phyloP scores from a whole-genome alignment of 2,888 invertebrate genomes.

The Latrodectus hesperus region DNA sequence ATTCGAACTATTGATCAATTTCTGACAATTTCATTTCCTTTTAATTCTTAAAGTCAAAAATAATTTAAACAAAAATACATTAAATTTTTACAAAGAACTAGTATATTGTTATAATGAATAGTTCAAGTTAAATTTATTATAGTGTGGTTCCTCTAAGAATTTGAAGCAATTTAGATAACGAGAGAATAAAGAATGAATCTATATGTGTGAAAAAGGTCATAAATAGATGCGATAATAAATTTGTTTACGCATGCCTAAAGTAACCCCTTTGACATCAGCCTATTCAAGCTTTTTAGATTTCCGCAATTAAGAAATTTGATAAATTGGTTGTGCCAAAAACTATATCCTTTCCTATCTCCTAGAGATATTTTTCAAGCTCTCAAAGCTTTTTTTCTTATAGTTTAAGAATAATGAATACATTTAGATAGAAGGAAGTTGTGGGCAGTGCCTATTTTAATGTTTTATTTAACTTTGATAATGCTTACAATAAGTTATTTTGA shows the following conservation, averaged over 20 bases:
- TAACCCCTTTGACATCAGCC: slow-evolving; percentile 34
- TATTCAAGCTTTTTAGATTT: slow-evolving; percentile 30
- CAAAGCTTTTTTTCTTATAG: not conserved
- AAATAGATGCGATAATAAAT: slow-evolving; percentile 18
- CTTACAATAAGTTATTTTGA: too few species aligned
- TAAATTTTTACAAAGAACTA: too few species aligned
- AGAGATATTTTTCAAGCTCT: not conserved
- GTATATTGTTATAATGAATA: too few species aligned
- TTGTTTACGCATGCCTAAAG: slow-evolving; percentile 50
- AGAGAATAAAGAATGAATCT: too few species aligned
- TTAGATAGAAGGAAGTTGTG: not conserved
- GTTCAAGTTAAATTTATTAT: too few species aligned
- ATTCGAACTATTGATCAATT: too few species aligned
- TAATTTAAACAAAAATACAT: too few species aligned
- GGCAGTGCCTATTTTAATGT: not conserved
- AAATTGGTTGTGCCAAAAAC: slow-evolving; percentile 42
- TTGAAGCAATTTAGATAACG: too few species aligned
- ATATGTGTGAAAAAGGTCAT: not conserved
- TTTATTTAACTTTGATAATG: too few species aligned
- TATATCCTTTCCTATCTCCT: not conserved
- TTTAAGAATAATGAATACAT: not conserved
- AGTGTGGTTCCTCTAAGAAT: too few species aligned
- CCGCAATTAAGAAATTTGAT: slow-evolving; percentile 63
- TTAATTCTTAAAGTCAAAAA: too few species aligned
- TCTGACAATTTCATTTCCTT: too few species aligned